Base-by-base conservation (phyloP, 2,888 invertebrate genomes). In the Syrphus vitripennis region DNA sequence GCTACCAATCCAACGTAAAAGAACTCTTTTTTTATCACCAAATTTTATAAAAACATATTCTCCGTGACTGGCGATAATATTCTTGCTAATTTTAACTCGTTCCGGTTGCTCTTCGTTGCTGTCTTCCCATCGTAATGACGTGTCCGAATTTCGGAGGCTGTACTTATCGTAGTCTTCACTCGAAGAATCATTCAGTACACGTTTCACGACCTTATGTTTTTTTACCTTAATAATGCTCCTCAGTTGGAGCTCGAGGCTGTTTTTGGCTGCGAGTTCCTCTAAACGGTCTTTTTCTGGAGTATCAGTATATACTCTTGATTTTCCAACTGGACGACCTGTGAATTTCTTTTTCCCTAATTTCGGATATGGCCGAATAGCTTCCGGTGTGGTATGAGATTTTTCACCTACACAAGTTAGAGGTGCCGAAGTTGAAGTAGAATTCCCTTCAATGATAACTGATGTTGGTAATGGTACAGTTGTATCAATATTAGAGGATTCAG, bases 241-340 rank as follows among this genome's bases (percentile, higher is more conserved):
- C 40, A 16, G 37, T 61, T 61, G 61, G 29, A 65, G n/a, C 16
- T 65, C 48, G 7, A 65, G 45, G 42, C 45, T 65, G 29, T 65
- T 45, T 53, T 53, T 65, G 45, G 29, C 63, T 65, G 45, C 45
- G 29, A 65, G 63, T 65, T 65, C 63, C 63, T 48, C 45, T 45
- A 65, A 65, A 45, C 45, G 63, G 45, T 65, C 19, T 29, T 65
- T 45, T 65, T 26, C 50, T 53, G 50, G 26, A 53, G 50, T 53
- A 26, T 53, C 50, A 53, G 50, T 24, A 53, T 53, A 26, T 26
- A 53, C 50, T 26, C 14, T 53, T 24, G 50, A 21, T n/a, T 53
- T 53, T 14, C 24, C 50, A 40, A 40, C n/a, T n/a, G 40, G 14
- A 3, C 6, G 40, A n/a, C 40, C 16, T 42, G 40, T 42, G 40